Evolutionary conservation across 2,797 vertebrate species (phyloP), one percentile per base, ranked within the genome.

Genomic region (Hylomyscus alleni): DNA sequence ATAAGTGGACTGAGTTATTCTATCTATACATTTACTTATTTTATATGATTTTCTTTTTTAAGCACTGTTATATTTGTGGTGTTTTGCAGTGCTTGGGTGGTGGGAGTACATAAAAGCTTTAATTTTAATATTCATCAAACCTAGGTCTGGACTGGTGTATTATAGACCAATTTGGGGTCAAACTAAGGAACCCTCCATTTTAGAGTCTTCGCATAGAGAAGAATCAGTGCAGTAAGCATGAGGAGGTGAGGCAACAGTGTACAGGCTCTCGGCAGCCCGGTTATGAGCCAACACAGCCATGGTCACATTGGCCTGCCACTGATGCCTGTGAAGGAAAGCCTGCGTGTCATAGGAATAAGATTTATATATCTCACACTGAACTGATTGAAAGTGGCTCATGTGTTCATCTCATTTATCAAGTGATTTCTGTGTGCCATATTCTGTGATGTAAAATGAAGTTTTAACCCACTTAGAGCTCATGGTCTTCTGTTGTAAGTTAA

Each of bases 381-480:
- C 78, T 44, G 88, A 44, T 29, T 86, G 37, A 93, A 54, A 86
- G 24, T n/a, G 80, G 50, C 82, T 75, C 37, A 75, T 91, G n/a
- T 37, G 13, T 78, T 90, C 75, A 84, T 52, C 62, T 91, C 56
- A 54, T 92, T 89, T 90, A 52, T 26, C 31, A 77, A 73, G 24
- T 52, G 20, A 82, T 52, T 93, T n/a, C 20, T 91, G 9, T 83
- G 24, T 54, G 17, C 40, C 40, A 50, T 13, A 52, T 34, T 62
- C 34, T 85, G 14, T 58, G 34, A 80, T 90, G 54, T 26, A 93
- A 93, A 88, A 77, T 47, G 9, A 95, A 47, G n/a, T 77, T 60
- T 91, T n/a, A 56, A 29, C 31, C 24, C 3, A 85, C 47, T 91
- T 73, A 40, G 75, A 89, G 26, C 31, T 93, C 40, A 15, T 20